These are phyloP conservation scores for Empis stercorea DNA, from an alignment of 2,888 invertebrate genomes.

Conservation along the genomic window DNA sequence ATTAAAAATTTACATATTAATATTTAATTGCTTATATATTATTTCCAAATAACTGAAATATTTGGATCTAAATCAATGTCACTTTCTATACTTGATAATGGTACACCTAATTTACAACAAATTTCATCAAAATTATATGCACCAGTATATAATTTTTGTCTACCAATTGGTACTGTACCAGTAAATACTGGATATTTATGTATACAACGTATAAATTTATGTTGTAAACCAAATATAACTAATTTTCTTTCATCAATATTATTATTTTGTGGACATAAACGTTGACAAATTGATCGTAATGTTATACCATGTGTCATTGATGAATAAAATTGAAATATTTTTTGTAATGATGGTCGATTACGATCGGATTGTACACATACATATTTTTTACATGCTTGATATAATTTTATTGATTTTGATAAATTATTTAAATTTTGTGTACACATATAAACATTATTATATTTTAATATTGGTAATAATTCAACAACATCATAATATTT, in stretches of 20 bases:
- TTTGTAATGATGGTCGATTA: slow-evolving; percentile 28
- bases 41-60: slow-evolving; percentile 71
- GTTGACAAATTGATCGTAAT: slow-evolving; percentile 52
- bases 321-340: slow-evolving; percentile 43
- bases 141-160: slow-evolving; percentile 64
- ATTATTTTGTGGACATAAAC: slow-evolving; percentile 47
- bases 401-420: slow-evolving; percentile 50
- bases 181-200: slow-evolving; percentile 42
- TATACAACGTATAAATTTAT: slow-evolving; percentile 45
- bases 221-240: slow-evolving; percentile 45
- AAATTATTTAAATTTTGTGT: slow-evolving; percentile 60
- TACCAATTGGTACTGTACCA: slow-evolving; percentile 32
- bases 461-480: slow-evolving; percentile 68
- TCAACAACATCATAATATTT: slow-evolving; percentile 64
- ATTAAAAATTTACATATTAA: too few relatives aligned
- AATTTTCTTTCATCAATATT: slow-evolving; percentile 40
- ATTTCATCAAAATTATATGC: slow-evolving; percentile 77
- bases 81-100: slow-evolving; percentile 62
- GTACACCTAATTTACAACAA: slow-evolving; percentile 69
- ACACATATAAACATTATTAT: slow-evolving; percentile 73
- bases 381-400: slow-evolving; percentile 52
- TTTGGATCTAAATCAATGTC: slow-evolving; percentile 74
- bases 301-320: slow-evolving; percentile 59
- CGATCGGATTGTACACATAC: slow-evolving; percentile 29
- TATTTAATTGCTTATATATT: slow-evolving; percentile 15